These are phyloP conservation scores for Rhineura floridana DNA, from an alignment of 2,113 vertebrate genomes.

Conservation along the genomic window DNA sequence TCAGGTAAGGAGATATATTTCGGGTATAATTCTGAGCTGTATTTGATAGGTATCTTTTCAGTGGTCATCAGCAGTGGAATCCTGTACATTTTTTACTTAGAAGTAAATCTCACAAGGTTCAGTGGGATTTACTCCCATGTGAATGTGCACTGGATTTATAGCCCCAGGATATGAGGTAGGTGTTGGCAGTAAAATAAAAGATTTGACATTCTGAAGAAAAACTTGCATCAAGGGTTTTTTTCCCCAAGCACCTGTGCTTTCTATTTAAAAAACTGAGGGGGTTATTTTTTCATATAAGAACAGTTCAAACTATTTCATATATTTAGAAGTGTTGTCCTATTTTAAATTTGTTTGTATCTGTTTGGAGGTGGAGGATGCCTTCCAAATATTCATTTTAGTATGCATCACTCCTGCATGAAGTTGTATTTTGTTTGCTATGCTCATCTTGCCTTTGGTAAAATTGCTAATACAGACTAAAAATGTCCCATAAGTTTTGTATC, in stretches of 20 bases:
- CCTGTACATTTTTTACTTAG: not conserved
- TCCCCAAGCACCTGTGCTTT: not conserved
- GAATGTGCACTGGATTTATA: not conserved
- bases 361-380: not conserved
- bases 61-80: not conserved
- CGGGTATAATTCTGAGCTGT: not conserved
- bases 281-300: not conserved
- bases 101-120: not conserved
- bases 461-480: not conserved
- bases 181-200: not conserved
- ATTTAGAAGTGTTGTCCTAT: not conserved
- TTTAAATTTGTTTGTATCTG: not conserved
- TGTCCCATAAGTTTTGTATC: not conserved
- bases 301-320: not conserved
- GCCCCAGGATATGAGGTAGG: not conserved
- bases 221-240: not conserved
- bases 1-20: slow-evolving; percentile 83
- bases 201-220: not conserved
- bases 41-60: not conserved
- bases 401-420: not conserved
- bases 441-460: not conserved
- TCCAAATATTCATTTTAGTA: not conserved
- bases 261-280: not conserved
- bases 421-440: not conserved
- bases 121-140: not conserved